A percentile compares a stretch with the other conserved stretches of the same genome.
Evolutionary conservation across 1,140 invertebrate species (phyloP).

Genomic region (Tetramorium alpestre): DNA sequence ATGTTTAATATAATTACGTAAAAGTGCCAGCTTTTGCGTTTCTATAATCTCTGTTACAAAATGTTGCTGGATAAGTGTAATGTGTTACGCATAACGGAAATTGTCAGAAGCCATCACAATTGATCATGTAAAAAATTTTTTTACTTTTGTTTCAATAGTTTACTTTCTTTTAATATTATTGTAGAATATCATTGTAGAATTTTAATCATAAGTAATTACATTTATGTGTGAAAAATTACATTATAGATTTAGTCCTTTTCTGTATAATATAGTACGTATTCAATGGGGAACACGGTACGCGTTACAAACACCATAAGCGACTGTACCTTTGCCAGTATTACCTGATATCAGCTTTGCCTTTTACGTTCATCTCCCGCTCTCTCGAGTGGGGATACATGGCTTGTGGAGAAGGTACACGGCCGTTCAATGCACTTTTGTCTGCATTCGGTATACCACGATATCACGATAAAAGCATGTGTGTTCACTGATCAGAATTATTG

Average conservation of each 20-base stretch:
- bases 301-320: conserved; percentile 37
- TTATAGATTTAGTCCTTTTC: not conserved
- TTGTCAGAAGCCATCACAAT: not conserved
- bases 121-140: not conserved
- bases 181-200: not conserved
- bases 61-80: not conserved
- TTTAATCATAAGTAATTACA: not conserved
- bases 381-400: conserved; percentile 74
- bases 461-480: conserved; percentile 37
- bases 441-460: conserved; percentile 56
- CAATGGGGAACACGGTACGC: not conserved
- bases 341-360: conserved; percentile 81
- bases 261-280: not conserved
- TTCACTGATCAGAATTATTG: not conserved
- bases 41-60: not conserved
- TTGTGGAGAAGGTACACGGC: conserved; percentile 67
- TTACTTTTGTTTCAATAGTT: not conserved
- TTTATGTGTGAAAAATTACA: not conserved
- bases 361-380: conserved; percentile 76
- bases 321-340: conserved; percentile 68
- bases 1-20: not conserved
- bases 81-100: not conserved
- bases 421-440: conserved; percentile 75
- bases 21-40: not conserved
- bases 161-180: too few relatives aligned